Evolutionary conservation across 2,797 vertebrate species (phyloP).

Genomic region (Peromyscus eremicus): DNA sequence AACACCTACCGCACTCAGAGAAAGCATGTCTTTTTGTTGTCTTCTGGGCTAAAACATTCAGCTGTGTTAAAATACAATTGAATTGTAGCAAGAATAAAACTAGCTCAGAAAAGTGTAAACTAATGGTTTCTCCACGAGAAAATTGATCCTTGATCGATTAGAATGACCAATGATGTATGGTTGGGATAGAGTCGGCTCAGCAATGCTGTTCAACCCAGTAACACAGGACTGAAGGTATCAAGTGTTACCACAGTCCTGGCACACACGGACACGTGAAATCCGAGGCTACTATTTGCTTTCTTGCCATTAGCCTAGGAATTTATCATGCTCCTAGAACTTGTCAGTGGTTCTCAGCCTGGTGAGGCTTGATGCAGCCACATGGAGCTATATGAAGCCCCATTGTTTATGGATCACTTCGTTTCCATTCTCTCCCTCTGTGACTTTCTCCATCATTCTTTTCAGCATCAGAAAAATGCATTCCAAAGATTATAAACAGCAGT

Average conservation of each 20-base stretch:
- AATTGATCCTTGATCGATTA: conserved; percentile 38
- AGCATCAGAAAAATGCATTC: conserved; percentile 75
- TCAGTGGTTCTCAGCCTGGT: conserved; percentile 61
- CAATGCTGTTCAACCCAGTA: not conserved
- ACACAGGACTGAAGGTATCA: not conserved
- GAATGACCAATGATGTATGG: not conserved
- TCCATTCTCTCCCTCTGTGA: conserved; percentile 78
- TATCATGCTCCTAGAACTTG: conserved; percentile 64
- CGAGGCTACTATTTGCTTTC: conserved; percentile 61
- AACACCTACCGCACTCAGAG: not conserved
- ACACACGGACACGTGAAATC: not conserved
- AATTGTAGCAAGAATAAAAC: conserved; percentile 59
- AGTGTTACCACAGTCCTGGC: not conserved
- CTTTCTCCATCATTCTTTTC: conserved; percentile 74
- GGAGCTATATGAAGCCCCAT: conserved; percentile 74
- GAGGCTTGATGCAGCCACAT: conserved; percentile 71
- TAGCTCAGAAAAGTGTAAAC: conserved; percentile 10
- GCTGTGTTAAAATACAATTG: conserved; percentile 64
- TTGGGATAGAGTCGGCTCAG: not conserved
- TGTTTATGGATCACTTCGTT: conserved; percentile 82
- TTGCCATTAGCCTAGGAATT: conserved; percentile 67
- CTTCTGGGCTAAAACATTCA: not conserved
- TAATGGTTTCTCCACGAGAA: not conserved
- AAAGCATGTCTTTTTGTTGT: conserved; percentile 6
- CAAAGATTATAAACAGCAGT: conserved; percentile 82